phyloP scores from a whole-genome alignment of 1,140 invertebrate species.

The Asobara japonica region DNA sequence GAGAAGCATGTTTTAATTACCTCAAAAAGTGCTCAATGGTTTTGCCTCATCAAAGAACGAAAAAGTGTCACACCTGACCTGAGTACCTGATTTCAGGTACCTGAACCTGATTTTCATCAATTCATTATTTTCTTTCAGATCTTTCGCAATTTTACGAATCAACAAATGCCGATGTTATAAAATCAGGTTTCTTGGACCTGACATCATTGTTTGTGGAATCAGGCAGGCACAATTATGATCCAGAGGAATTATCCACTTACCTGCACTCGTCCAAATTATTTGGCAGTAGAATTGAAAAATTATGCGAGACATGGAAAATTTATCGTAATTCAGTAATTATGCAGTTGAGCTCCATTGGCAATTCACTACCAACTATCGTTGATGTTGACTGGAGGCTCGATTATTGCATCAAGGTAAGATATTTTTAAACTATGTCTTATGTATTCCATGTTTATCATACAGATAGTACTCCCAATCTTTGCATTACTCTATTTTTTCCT shows the following conservation, averaged over 20 bases:
- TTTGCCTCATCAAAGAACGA: too few relatives aligned
- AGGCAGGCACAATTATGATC: constrained; percentile 55
- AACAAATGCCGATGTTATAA: constrained; percentile 52
- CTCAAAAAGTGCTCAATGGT: too few relatives aligned
- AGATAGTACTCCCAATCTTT: too few relatives aligned
- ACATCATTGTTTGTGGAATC: constrained; percentile 60
- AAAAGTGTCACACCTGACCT: too few relatives aligned
- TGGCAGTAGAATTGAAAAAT: constrained; percentile 49
- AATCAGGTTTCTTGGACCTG: constrained; percentile 60
- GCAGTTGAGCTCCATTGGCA: constrained; percentile 63
- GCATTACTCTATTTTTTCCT: too few relatives aligned
- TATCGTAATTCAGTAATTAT: constrained; percentile 56
- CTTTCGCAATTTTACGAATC: constrained; percentile 9
- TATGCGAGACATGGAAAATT: constrained; percentile 56
- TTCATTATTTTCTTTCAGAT: too few relatives aligned
- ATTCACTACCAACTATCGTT: constrained; percentile 70
- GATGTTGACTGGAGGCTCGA: constrained; percentile 75
- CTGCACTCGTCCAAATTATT: constrained; percentile 44
- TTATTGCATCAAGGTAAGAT: constrained; percentile 66
- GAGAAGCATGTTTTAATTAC: too few relatives aligned
- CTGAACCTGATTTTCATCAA: too few relatives aligned
- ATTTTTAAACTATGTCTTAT: too few relatives aligned
- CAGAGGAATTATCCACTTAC: constrained; percentile 53
- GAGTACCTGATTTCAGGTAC: too few relatives aligned
- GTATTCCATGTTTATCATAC: too few relatives aligned